Percentiles rank a stretch among this genome's conserved stretches.
Conservation (phyloP, 2,888 invertebrate species). For the Caenorhabditis doughertyi region DNA sequence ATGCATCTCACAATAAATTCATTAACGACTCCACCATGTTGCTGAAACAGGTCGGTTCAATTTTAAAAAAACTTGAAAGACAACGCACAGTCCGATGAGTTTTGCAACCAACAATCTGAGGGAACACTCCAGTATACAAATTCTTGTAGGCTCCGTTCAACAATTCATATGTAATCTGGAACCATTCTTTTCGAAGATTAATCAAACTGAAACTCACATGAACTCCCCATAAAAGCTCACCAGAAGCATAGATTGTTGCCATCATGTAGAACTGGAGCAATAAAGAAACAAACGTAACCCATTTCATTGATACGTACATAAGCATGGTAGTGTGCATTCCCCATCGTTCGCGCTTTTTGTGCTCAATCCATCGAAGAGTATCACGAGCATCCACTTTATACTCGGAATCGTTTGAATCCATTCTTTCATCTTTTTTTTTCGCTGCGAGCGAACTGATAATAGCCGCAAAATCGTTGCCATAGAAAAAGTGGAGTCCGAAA, state of each 20-base stretch:
- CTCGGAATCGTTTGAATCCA: constrained; percentile 10
- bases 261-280: constrained; percentile 48
- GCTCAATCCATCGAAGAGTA: constrained; percentile 41
- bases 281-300: constrained; percentile 40
- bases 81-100: constrained; percentile 29
- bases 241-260: constrained; percentile 49
- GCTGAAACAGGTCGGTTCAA: constrained; percentile 8
- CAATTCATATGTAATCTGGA: constrained; percentile 54
- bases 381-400: constrained; percentile 22
- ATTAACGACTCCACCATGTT: constrained; percentile 27
- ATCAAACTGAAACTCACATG: constrained; percentile 32
- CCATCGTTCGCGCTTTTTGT: constrained; percentile 47
- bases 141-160: constrained; percentile 47
- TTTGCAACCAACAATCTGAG: constrained; percentile 47
- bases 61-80: background rate
- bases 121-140: constrained; percentile 43
- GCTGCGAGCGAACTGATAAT: constrained; percentile 24
- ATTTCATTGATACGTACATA: constrained; percentile 51
- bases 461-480: constrained; percentile 45
- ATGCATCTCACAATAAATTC: constrained; percentile 59
- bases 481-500: constrained; percentile 53
- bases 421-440: constrained; percentile 43
- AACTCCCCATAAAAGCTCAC: constrained; percentile 55
- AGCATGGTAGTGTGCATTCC: constrained; percentile 54
- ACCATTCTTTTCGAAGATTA: background rate